Evolutionary conservation across 1,140 invertebrate genomes (phyloP).

Genomic region (Popillia japonica): DNA sequence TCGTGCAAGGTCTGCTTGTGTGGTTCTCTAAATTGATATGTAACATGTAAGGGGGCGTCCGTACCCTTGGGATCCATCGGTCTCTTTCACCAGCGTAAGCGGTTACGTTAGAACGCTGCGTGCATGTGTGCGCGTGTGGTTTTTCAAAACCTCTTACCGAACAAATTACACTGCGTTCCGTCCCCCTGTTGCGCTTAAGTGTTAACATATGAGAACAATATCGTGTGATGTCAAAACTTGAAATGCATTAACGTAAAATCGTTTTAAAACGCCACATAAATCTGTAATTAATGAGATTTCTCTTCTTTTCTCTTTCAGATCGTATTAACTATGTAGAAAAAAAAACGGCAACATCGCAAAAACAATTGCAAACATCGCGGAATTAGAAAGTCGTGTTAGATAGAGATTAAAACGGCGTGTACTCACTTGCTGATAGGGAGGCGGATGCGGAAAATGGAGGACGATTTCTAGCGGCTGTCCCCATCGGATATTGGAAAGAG

Average conservation of each 20-base stretch:
- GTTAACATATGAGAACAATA: constrained; percentile 33
- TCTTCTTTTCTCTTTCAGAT: constrained; percentile 28
- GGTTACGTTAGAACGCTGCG: not conserved
- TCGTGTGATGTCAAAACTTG: not conserved
- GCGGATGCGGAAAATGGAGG: constrained; percentile 26
- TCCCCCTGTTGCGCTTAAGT: constrained; percentile 21
- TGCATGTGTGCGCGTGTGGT: constrained; percentile 6
- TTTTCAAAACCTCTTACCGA: constrained; percentile 23
- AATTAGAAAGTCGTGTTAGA: too few relatives aligned
- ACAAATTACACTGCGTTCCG: constrained; percentile 15
- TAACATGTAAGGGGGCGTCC: constrained; percentile 25
- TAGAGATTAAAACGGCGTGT: not conserved
- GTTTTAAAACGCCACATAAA: not conserved
- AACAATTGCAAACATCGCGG: too few relatives aligned
- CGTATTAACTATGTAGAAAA: too few relatives aligned
- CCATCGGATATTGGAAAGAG: not conserved
- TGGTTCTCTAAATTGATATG: constrained; percentile 32
- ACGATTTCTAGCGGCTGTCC: not conserved
- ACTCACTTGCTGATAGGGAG: constrained; percentile 32
- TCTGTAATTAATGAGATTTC: not conserved
- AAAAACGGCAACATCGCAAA: too few relatives aligned
- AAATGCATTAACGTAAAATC: not conserved
- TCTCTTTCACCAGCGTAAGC: constrained; percentile 11
- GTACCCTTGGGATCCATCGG: constrained; percentile 32
- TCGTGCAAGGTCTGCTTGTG: constrained; percentile 3